A percentile compares a stretch with the other conserved stretches of the same genome.
Conservation (phyloP, 2,797 vertebrate genomes). For the Sandelia bainsii region DNA sequence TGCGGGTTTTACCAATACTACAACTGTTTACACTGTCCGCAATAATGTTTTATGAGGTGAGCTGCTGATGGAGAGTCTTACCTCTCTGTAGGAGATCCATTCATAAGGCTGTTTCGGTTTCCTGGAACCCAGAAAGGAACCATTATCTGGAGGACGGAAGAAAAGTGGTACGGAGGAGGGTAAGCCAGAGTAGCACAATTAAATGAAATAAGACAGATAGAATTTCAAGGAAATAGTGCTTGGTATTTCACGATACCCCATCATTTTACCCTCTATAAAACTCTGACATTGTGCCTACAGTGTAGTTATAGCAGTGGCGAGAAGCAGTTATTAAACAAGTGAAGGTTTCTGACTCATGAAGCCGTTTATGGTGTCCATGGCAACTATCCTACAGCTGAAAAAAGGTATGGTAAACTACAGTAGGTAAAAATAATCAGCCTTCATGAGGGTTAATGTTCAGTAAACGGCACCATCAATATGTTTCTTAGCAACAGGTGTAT, state of each 20-base stretch:
- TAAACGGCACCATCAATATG: too few species aligned
- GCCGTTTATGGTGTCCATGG: background rate
- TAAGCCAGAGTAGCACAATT: background rate
- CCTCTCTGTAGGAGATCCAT: slow-evolving; percentile 94
- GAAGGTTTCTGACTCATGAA: background rate
- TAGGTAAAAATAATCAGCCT: background rate
- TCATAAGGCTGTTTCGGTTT: slow-evolving; percentile 93
- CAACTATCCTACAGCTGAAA: too few species aligned
- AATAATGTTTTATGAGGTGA: background rate
- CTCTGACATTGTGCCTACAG: background rate
- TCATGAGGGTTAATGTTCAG: too few species aligned
- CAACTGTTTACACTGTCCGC: background rate
- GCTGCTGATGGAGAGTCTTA: slow-evolving; percentile 64
- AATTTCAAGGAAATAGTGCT: background rate
- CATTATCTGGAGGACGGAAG: slow-evolving; percentile 83
- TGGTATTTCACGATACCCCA: background rate
- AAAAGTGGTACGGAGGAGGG: background rate
- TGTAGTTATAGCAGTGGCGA: background rate
- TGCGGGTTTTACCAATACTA: background rate
- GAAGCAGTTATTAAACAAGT: background rate
- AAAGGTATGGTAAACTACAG: background rate
- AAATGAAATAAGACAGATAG: background rate
- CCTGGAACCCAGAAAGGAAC: slow-evolving; percentile 92
- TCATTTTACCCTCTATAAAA: too few species aligned
- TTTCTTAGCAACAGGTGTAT: background rate